Base-by-base conservation (phyloP, 1,140 invertebrate genomes). In the Holotrichia oblita region DNA sequence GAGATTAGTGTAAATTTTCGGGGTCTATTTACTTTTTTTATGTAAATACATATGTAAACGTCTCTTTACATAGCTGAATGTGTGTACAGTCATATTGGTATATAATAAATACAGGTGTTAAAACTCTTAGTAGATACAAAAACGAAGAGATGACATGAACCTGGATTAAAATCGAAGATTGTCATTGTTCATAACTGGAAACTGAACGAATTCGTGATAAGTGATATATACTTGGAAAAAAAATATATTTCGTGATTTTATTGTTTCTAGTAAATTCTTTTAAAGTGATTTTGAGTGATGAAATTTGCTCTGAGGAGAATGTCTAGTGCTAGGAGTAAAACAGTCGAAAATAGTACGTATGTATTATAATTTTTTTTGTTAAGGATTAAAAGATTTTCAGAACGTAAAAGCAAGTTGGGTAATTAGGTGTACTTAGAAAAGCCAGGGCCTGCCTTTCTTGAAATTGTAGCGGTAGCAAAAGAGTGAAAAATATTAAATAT, bases 1-100 rank as follows among this genome's bases (percentile, higher is more conserved):
- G 22, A 69, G 61, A 69, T 69, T 69, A 27, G 22, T 69, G 61
- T 69, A 69, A 69, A 69, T 69, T 69, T 69, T 69, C 61, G 61
- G 61, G 61, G 61, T 20, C 27, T 69, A 69, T 69, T 69, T 69
- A 69, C 61, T 12, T 69, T 69, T 69, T 69, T 9, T 27, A 69
- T 69, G 61, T 69, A 69, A 69, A 69, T 69, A 69, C 27, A 12
- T 22, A 69, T 69, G 27, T 55, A 48, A 48, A 48, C n/a, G 44
- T 48, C 44, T 2, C 61, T 69, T 34, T 69, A 69, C 22, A 22
- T 69, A 34, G 48, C 27, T n/a, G 48, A 55, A 17, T 17, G n/a
- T 55, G 48, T 55, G 48, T 55, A 6, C 2, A n/a, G 48, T 27
- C 61, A 14, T 69, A 10, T 69, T 10, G 20, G 22, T 24, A 69